Evolutionary conservation across 2,113 vertebrate species (phyloP), one percentile per base, ranked within the genome.

Genomic region (Phasianus colchicus): DNA sequence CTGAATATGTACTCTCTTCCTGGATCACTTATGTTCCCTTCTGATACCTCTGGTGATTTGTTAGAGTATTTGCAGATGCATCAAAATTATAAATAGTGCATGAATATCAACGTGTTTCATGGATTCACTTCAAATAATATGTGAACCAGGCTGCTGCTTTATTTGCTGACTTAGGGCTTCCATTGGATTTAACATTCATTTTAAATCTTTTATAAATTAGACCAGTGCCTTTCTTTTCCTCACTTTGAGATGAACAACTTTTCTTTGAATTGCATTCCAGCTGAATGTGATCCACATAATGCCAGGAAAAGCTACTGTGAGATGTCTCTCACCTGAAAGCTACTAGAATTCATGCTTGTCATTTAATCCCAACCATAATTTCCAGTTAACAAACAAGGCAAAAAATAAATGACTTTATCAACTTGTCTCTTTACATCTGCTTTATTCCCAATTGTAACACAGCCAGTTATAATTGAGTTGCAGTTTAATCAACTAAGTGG

Each of bases 401-500:
- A 80, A 83, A 79, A 82, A 25, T 27, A 88, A 89, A 78, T 30
- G 57, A 70, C 67, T 54, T 85, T 63, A 77, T 40, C 64, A 55
- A 55, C 2, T 50, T 38, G 40, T 14, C 19, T 65, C 7, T 75
- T 88, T 52, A 57, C 4, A 43, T 43, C 64, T 54, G 22, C 36
- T 93, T 86, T 61, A 91, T 63, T 86, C 72, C 83, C 81, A 70
- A 6, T 2, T 47, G 60, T 75, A 95, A 72, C 65, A 74, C 29
- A 82, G 87, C 50, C 64, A 18, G 61, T 36, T 91, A 73, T 85
- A 92, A 94, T 5, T 63, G 77, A 94, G 58, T 57, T 83, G 78
- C 71, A 63, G 76, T 75, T 92, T 86, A 83, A 85, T 71, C 86
- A 83, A 38, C 73, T 85, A 92, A 84, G 85, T 76, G 89, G 57